Evolutionary conservation across 37 sponge, comb jelly and placozoan genomes (phyloP).

Genomic region (Ephydatia muelleri): DNA sequence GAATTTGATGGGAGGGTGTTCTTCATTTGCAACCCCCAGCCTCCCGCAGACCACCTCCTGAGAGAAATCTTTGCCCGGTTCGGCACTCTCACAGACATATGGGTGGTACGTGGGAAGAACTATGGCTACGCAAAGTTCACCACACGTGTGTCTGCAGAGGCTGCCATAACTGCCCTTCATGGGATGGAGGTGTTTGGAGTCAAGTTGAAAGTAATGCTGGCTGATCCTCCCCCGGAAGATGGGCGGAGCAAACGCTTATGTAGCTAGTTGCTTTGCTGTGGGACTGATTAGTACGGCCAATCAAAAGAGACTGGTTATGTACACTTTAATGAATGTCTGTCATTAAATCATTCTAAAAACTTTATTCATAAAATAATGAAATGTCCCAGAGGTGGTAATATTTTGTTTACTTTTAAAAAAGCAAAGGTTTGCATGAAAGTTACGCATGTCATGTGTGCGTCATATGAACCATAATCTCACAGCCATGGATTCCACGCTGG

Average conservation of each 20-base stretch:
- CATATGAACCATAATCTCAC: no score
- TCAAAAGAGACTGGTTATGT: no score
- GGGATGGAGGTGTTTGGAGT: conserved; percentile 88
- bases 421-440: no score
- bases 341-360: no score
- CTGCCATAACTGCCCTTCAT: conserved; percentile 87
- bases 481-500: conserved; percentile 95
- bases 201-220: conserved; percentile 84
- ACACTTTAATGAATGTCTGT: no score
- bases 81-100: conserved; percentile 86
- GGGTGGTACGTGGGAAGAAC: conserved; percentile 88
- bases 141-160: conserved; percentile 76
- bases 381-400: no score
- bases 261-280: background rate
- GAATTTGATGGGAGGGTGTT: conserved; percentile 83
- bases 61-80: conserved; percentile 85
- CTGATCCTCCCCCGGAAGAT: conserved; percentile 82
- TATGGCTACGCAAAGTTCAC: conserved; percentile 94
- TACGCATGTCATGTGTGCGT: no score
- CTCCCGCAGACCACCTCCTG: conserved; percentile 80
- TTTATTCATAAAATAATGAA: no score
- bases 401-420: no score
- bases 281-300: no score
- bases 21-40: conserved; percentile 88
- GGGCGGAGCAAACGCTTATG: conserved; percentile 26